Base-by-base conservation (phyloP, 2,113 vertebrate genomes). In the Nycticebus coucang region DNA sequence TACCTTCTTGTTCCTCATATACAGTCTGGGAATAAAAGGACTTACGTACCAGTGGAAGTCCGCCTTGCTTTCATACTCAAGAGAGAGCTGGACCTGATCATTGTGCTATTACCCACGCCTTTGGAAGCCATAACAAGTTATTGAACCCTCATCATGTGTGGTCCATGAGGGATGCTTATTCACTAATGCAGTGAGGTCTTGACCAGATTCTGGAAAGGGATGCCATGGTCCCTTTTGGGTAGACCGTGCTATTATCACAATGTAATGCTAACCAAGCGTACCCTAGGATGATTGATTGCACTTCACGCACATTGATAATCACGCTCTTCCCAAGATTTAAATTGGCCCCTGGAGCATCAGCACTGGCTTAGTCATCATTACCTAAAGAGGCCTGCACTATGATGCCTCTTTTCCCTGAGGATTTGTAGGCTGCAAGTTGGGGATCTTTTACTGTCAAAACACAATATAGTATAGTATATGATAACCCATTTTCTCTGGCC, bases 401-500 rank as follows among this genome's bases (percentile, higher is more conserved):
- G 5, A 83, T 78, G 64, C 21, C 7, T 77, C 33, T 93, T 95
- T 10, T 14, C 41, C 26, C 30, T 93, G 60, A 68, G 4, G 37
- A 59, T 85, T 30, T 7, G 28, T 68, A 93, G 37, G 9, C 37
- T 92, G 2, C 13, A 64, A 91, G 11, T 50, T 86, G 45, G 41
- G 26, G 22, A 22, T 11, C 60, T 77, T 89, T 96, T 91, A 81
- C 24, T 86, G 84, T 89, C 55, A 89, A 89, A 91, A 37, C 6
- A 50, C 10, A 66, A 57, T 57, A 35, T 77, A 60, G 26, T 57
- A 35, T 77, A 45, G 45, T 45, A 87, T 71, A 33, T 33, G 11
- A 64, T 75, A 13, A 90, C 19, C 2, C 18, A 72, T 82, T 90
- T 95, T 93, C n/a, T 87, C 18, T 91, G 66, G 8, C 22, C 2